A percentile compares a stretch with the other conserved stretches of the same genome.
Evolutionary conservation across 2,797 vertebrate genomes (phyloP).

Genomic region (Poecilia gillii): DNA sequence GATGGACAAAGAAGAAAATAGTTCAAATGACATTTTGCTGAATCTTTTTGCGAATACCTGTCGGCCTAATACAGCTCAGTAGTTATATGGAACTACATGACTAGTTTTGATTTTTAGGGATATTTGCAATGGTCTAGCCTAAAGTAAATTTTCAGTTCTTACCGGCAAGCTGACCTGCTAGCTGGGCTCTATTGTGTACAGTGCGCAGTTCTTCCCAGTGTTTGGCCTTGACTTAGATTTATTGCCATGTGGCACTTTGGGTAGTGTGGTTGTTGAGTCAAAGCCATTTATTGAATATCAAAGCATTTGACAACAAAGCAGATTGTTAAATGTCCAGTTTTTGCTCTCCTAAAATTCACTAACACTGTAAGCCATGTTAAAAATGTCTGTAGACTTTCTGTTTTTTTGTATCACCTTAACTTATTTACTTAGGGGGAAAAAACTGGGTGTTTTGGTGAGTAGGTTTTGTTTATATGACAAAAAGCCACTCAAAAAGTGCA

Average conservation of each 20-base stretch:
- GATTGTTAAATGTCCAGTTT: neutral
- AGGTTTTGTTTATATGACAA: neutral
- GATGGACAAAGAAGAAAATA: neutral
- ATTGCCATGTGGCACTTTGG: neutral
- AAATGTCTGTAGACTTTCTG: neutral
- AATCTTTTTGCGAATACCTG: neutral
- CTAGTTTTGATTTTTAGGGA: conserved; percentile 1
- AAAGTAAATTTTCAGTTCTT: neutral
- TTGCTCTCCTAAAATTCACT: neutral
- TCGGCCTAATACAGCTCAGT: conserved; percentile 3
- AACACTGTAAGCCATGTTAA: neutral
- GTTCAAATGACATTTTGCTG: neutral
- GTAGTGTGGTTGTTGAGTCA: neutral
- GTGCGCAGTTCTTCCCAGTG: neutral
- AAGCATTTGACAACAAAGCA: neutral
- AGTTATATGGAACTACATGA: neutral
- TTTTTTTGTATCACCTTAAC: neutral
- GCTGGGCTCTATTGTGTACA: neutral
- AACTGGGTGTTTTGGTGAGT: neutral
- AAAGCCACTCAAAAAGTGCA: neutral
- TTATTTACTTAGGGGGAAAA: neutral
- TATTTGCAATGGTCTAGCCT: neutral
- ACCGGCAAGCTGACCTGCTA: neutral
- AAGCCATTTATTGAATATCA: neutral
- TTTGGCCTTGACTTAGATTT: neutral